These are phyloP conservation scores for Latrodectus elegans DNA, from an alignment of 2,888 invertebrate genomes.

Conservation along the genomic window DNA sequence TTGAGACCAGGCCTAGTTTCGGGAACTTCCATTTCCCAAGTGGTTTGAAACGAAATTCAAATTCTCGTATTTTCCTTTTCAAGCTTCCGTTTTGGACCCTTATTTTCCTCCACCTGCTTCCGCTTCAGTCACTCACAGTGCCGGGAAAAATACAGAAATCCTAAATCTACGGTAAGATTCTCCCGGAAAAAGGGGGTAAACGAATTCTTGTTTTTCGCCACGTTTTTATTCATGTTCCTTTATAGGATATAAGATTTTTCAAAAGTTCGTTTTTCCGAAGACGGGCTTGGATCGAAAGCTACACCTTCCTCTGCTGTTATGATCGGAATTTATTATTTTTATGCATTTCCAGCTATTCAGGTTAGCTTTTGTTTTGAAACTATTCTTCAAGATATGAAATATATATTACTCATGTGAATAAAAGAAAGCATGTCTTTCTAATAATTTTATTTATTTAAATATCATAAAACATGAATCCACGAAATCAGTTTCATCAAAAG, in stretches of 20 bases:
- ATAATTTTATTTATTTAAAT: no score
- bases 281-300: constrained; percentile 13
- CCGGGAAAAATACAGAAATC: constrained; percentile 26
- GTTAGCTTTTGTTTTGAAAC: neutral
- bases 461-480: no score
- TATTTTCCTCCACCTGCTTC: constrained; percentile 13
- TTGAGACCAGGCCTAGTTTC: neutral
- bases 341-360: neutral
- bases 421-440: no score
- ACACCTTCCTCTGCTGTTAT: neutral
- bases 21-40: constrained; percentile 35
- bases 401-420: no score
- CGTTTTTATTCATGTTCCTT: neutral
- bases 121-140: constrained; percentile 23
- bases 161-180: constrained; percentile 28
- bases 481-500: no score
- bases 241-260: neutral
- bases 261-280: neutral
- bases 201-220: constrained; percentile 7
- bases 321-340: constrained; percentile 33
- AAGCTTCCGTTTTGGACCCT: constrained; percentile 11
- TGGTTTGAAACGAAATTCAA: constrained; percentile 35
- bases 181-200: constrained; percentile 33
- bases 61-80: constrained; percentile 52
- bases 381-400: no score